These are phyloP conservation scores for Camelus dromedarius DNA, from an alignment of 2,113 vertebrate genomes.

Conservation along the genomic window DNA sequence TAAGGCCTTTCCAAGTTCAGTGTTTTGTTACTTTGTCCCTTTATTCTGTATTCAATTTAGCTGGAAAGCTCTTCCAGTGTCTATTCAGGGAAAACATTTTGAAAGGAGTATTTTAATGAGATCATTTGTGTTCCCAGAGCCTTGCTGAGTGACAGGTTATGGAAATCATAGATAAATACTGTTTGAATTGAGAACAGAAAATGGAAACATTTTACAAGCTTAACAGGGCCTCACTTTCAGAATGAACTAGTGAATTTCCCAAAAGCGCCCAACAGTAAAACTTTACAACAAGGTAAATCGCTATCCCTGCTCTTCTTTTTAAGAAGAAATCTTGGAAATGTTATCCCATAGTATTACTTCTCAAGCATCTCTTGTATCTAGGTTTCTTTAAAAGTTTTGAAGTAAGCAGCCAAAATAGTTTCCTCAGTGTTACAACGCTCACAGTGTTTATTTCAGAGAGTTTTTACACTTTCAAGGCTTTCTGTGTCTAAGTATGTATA, in stretches of 20 bases:
- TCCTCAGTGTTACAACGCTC: not conserved
- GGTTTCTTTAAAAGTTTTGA: conserved; percentile 27
- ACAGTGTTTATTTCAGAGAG: not conserved
- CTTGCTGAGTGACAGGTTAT: conserved; percentile 23
- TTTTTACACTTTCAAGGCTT: conserved; percentile 29
- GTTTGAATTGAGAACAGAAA: conserved; percentile 14
- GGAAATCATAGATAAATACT: conserved; percentile 56
- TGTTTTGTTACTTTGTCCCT: not conserved
- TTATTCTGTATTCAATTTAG: conserved; percentile 51
- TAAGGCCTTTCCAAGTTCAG: conserved; percentile 52
- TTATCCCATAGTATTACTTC: not conserved
- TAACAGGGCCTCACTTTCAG: conserved; percentile 44
- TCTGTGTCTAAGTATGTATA: not conserved
- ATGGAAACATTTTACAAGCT: conserved; percentile 55
- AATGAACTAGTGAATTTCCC: not conserved
- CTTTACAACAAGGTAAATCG: not conserved
- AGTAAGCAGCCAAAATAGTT: conserved; percentile 44
- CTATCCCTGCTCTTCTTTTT: not conserved
- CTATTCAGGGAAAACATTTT: conserved; percentile 53
- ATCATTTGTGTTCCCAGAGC: not conserved
- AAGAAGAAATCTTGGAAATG: not conserved
- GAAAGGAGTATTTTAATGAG: conserved; percentile 64
- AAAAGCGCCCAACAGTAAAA: conserved; percentile 22
- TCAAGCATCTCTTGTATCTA: conserved; percentile 17
- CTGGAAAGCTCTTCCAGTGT: conserved; percentile 32